Conservation (phyloP, 2,113 vertebrate genomes). For the Rostratula benghalensis region DNA sequence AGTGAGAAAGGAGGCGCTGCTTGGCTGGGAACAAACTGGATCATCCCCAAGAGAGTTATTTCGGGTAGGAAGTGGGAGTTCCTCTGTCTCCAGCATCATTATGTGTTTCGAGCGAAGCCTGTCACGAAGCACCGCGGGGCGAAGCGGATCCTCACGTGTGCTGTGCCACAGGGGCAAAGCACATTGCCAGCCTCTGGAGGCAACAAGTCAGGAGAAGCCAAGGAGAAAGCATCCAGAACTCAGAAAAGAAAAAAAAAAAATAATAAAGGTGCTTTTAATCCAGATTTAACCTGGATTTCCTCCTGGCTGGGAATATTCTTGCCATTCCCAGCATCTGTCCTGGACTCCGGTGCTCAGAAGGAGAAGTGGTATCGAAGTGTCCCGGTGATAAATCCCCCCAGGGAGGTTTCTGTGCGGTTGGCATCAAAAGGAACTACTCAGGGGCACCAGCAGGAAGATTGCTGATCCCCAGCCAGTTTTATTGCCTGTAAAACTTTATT, state of each 20-base stretch:
- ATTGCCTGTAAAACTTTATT: slow-evolving; percentile 66
- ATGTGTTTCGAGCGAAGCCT: background rate
- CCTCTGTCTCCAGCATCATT: background rate
- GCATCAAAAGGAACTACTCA: slow-evolving; percentile 46
- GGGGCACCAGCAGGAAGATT: background rate
- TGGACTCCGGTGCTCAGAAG: background rate
- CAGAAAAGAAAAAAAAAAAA: background rate
- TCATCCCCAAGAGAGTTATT: background rate
- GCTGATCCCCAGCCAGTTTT: slow-evolving; percentile 22
- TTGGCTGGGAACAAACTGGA: slow-evolving; percentile 10
- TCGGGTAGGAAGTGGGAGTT: slow-evolving; percentile 27
- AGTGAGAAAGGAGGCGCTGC: background rate
- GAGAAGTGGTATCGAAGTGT: background rate
- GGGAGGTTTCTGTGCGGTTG: slow-evolving; percentile 23
- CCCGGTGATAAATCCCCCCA: background rate
- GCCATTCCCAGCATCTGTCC: background rate
- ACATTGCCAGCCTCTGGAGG: background rate
- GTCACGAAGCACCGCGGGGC: background rate
- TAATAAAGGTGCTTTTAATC: background rate
- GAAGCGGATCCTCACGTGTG: background rate
- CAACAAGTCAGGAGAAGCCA: background rate
- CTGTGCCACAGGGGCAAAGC: background rate
- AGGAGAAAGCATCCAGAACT: background rate
- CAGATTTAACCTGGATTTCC: background rate
- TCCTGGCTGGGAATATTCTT: background rate